Base-by-base conservation (phyloP, 2,113 vertebrate species). In the Engystomops pustulosus region DNA sequence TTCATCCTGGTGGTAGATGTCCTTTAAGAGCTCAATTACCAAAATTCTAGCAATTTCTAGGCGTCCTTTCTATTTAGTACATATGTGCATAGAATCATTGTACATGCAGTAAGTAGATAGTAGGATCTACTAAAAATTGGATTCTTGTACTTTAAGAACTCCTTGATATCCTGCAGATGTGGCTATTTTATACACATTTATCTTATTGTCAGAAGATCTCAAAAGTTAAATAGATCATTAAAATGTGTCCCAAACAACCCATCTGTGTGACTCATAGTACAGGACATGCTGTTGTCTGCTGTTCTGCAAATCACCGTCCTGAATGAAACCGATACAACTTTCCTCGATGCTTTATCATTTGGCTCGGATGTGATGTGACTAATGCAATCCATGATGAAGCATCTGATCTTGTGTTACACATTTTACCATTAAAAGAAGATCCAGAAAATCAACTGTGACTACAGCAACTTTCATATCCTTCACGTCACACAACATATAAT, bases 371-470 rank as follows among this genome's bases (percentile, higher is more conserved):
- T 47, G 1, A 27, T 14, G 25, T 74, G 70, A 74, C 23, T 74
- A 74, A 47, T 47, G 15, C 41, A 49, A 49, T 74, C 70, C 41
- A 30, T 74, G 41, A 30, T 49, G 25, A 49, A 30, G 70, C 25
- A 49, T 74, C 70, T 74, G 23, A 74, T 74, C 70, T 74, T 49
- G 44, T 27, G 15, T 74, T 12, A 74, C 41, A 72, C 11, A 27
- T 69, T 36, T n/a, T 23, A 1, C 17, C 5, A 20, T 34, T 7
- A 25, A 5, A 25, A 25, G 38, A 38, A 25, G 20, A 70, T 70
- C 23, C 25, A 74, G 44, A 49, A n/a, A 74, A 68, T 68, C 32
- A 20, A 68, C 1, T 68, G 65, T 36, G 17, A 68, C 32, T 36
- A n/a, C 65, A 68, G 27, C 58, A 62, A 62, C 25, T 62, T 30